Percentiles rank a stretch among this genome's conserved stretches.
These are phyloP conservation scores for Ceratina australensis DNA, from an alignment of 1,140 invertebrate genomes.

Conservation along the genomic window DNA sequence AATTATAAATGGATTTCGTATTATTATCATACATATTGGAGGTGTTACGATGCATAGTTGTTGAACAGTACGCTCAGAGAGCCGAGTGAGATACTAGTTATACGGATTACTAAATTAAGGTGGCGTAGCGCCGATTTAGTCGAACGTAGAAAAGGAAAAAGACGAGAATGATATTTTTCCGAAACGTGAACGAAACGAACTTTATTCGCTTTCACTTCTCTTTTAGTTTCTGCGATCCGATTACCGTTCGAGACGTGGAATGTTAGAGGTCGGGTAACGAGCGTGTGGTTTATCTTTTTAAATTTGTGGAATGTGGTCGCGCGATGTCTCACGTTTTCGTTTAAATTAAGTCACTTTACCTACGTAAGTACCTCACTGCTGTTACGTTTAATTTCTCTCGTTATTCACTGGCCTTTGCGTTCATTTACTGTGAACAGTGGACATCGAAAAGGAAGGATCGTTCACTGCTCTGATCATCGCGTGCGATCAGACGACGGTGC, in stretches of 20 bases:
- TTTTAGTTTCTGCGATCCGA: constrained; percentile 37
- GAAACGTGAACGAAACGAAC: constrained; percentile 30
- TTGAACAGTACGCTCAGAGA: constrained; percentile 55
- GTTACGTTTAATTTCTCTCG: constrained; percentile 49
- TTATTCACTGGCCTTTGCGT: constrained; percentile 64
- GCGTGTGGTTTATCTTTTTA: constrained; percentile 44
- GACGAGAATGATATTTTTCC: constrained; percentile 11
- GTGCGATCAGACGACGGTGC: constrained; percentile 26
- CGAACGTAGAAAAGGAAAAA: constrained; percentile 39
- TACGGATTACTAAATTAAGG: constrained; percentile 34
- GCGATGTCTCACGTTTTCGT: constrained; percentile 54
- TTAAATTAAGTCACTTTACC: constrained; percentile 67
- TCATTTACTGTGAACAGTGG: constrained; percentile 53
- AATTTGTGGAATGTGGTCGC: constrained; percentile 62
- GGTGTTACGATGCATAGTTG: constrained; percentile 49
- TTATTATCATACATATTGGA: constrained; percentile 48
- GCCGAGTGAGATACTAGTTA: constrained; percentile 59
- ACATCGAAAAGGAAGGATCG: constrained; percentile 63
- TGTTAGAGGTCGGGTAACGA: constrained; percentile 64
- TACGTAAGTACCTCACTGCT: constrained; percentile 63
- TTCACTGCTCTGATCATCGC: constrained; percentile 43
- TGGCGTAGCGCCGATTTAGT: constrained; percentile 21
- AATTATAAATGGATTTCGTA: constrained; percentile 56
- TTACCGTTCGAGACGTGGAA: constrained; percentile 57
- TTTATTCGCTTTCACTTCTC: constrained; percentile 40